These are phyloP conservation scores for Cartodere bifasciata DNA, from an alignment of 2,888 invertebrate species.

Conservation along the genomic window DNA sequence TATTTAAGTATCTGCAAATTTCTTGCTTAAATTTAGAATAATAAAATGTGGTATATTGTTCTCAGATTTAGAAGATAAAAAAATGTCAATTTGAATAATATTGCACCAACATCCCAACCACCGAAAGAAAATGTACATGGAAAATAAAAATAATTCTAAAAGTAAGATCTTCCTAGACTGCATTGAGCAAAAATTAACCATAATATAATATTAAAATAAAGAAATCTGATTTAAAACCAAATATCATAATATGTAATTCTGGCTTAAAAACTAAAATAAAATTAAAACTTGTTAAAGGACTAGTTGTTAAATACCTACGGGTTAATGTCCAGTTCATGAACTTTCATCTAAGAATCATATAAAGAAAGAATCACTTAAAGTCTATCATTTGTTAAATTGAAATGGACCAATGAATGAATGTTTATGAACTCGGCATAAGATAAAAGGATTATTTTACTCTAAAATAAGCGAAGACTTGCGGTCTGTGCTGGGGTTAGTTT, in stretches of 20 bases:
- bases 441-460: too few species aligned
- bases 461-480: slow-evolving; percentile 65
- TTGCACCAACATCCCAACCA: slow-evolving; percentile 39
- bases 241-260: slow-evolving; percentile 10
- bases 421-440: background rate
- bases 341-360: too few species aligned
- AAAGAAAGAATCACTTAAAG: too few species aligned
- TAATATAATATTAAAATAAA: slow-evolving; percentile 6
- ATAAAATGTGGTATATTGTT: background rate
- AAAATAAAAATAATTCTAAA: slow-evolving; percentile 15
- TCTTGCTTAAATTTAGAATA: background rate
- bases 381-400: too few species aligned
- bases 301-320: too few species aligned
- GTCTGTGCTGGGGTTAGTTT: slow-evolving; percentile 70
- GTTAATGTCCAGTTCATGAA: too few species aligned
- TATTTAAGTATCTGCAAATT: too few species aligned
- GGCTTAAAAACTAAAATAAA: slow-evolving; percentile 13
- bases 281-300: slow-evolving; percentile 1
- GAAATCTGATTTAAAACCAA: slow-evolving; percentile 6
- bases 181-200: slow-evolving; percentile 5
- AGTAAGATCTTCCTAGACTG: slow-evolving; percentile 5
- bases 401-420: background rate
- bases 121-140: slow-evolving; percentile 28
- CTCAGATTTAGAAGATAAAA: background rate
- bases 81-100: slow-evolving; percentile 24